Percentiles rank a stretch among this genome's conserved stretches.
phyloP scores from a whole-genome alignment of 2,797 vertebrate genomes.

The Ibycter americanus region DNA sequence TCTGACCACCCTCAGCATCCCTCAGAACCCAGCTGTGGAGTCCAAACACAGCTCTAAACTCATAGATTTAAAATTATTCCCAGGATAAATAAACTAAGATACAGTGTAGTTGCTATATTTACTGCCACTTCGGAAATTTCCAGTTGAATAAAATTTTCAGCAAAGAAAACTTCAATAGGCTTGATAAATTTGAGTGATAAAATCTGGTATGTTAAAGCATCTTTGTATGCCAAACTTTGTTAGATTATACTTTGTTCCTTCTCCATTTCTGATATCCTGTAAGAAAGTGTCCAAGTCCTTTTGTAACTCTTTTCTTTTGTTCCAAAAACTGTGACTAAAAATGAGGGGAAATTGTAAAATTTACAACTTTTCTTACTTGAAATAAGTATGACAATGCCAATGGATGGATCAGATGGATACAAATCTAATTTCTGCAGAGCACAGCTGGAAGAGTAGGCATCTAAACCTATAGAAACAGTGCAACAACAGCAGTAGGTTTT shows the following conservation, averaged over 20 bases:
- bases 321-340: background rate
- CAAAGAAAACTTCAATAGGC: background rate
- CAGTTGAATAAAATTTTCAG: background rate
- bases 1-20: background rate
- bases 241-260: background rate
- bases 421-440: background rate
- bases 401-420: background rate
- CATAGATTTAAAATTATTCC: background rate
- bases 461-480: background rate
- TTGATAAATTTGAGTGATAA: background rate
- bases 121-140: background rate
- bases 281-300: background rate
- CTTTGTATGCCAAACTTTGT: background rate
- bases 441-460: background rate
- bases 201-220: background rate
- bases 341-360: background rate
- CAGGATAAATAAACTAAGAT: background rate
- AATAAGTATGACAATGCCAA: background rate
- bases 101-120: background rate
- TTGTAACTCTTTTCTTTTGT: background rate
- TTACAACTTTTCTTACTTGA: background rate
- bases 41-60: background rate
- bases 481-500: background rate
- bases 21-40: background rate
- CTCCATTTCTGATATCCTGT: background rate